These are phyloP conservation scores for Diachrysia chrysitis DNA, from an alignment of 2,888 invertebrate species.

Conservation along the genomic window DNA sequence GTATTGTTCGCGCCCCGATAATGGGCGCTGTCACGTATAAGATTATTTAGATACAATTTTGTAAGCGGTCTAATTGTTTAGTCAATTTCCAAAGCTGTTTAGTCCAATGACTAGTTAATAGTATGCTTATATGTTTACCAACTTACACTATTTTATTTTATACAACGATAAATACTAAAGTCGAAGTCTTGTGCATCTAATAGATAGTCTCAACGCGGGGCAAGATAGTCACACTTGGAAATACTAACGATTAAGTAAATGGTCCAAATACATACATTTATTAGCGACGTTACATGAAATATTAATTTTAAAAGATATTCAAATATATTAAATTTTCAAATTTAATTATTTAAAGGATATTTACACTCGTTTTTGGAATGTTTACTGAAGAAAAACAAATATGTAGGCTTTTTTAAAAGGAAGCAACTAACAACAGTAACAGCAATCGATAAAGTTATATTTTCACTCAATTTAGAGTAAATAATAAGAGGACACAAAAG, in stretches of 20 bases:
- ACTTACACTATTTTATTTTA: slow-evolving; percentile 70
- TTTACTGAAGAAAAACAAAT: slow-evolving; percentile 40
- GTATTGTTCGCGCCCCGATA: slow-evolving; percentile 32
- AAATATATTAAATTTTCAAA: slow-evolving; percentile 42
- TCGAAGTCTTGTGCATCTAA: slow-evolving; percentile 81
- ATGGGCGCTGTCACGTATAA: slow-evolving; percentile 37
- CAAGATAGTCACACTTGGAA: slow-evolving; percentile 68
- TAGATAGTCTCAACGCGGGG: slow-evolving; percentile 70
- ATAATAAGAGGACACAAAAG: slow-evolving; percentile 16
- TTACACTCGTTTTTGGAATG: slow-evolving; percentile 59
- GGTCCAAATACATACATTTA: slow-evolving; percentile 62
- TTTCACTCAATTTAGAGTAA: slow-evolving; percentile 17
- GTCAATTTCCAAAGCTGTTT: slow-evolving; percentile 67
- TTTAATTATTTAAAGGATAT: slow-evolving; percentile 46
- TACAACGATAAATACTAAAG: slow-evolving; percentile 70
- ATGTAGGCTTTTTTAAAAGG: slow-evolving; percentile 14
- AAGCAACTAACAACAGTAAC: slow-evolving; percentile 24
- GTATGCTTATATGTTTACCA: slow-evolving; percentile 65
- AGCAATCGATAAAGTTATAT: slow-evolving; percentile 31
- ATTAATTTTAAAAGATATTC: slow-evolving; percentile 36
- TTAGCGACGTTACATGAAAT: slow-evolving; percentile 46
- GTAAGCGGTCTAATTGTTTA: slow-evolving; percentile 63
- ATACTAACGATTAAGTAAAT: slow-evolving; percentile 63
- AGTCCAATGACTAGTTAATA: slow-evolving; percentile 79
- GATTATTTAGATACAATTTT: slow-evolving; percentile 57